These are phyloP conservation scores for Podarcis siculus DNA, from an alignment of 2,797 vertebrate genomes.

Conservation along the genomic window DNA sequence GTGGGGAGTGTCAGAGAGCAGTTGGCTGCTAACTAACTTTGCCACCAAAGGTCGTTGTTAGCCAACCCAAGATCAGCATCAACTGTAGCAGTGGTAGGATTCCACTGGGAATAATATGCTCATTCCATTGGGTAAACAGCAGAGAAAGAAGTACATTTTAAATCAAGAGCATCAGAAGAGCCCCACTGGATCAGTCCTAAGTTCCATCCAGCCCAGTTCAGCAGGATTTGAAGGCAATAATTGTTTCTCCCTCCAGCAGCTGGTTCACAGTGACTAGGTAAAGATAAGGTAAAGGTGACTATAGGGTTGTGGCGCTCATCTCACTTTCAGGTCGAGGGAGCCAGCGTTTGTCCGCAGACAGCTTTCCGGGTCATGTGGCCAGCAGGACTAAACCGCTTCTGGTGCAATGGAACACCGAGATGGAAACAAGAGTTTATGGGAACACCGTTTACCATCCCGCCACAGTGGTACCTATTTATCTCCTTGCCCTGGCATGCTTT, in stretches of 20 bases:
- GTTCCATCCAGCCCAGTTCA: background rate
- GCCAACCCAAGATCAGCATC: background rate
- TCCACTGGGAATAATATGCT: background rate
- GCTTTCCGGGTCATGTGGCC: too few relatives aligned
- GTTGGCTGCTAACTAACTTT: background rate
- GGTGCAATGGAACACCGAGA: too few relatives aligned
- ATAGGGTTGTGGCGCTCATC: too few relatives aligned
- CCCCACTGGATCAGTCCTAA: background rate
- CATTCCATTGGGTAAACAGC: background rate
- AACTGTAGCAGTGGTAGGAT: background rate
- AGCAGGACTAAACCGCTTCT: too few relatives aligned
- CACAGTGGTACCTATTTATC: too few relatives aligned
- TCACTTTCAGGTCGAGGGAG: too few relatives aligned
- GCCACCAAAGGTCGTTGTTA: background rate
- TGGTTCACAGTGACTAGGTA: background rate
- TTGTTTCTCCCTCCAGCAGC: background rate
- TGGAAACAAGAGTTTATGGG: too few relatives aligned
- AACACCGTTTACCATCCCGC: too few relatives aligned
- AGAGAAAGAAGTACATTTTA: background rate
- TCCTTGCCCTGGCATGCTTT: too few relatives aligned
- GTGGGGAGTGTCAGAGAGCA: background rate
- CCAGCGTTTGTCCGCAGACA: too few relatives aligned
- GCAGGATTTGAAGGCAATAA: background rate
- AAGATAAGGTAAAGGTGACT: too few relatives aligned
- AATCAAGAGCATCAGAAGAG: background rate